These are phyloP conservation scores for Oreocharis arfaki DNA, from an alignment of 2,113 vertebrate species.

Conservation along the genomic window DNA sequence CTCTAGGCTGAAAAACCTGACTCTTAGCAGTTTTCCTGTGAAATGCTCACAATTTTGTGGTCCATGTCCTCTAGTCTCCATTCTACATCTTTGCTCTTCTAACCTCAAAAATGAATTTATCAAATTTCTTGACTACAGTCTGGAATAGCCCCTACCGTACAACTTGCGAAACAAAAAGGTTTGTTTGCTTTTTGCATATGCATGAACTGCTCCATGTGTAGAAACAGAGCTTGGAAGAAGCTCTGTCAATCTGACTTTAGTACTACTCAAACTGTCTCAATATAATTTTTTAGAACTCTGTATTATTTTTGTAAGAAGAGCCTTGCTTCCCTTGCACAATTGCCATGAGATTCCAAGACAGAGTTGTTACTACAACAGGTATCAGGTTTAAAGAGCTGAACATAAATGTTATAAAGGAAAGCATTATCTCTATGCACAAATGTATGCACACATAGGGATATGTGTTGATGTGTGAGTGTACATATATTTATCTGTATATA, in stretches of 20 bases:
- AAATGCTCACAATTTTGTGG: not conserved
- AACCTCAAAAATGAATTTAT: not conserved
- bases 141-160: not conserved
- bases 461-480: not conserved
- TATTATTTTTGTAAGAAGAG: not conserved
- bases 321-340: not conserved
- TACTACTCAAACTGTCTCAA: not conserved
- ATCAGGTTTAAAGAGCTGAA: not conserved
- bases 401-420: not conserved
- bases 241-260: conserved; percentile 7
- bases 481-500: not conserved
- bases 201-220: not conserved
- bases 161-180: not conserved
- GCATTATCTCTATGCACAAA: not conserved
- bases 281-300: not conserved
- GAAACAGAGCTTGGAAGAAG: not conserved
- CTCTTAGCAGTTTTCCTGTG: not conserved
- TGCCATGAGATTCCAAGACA: not conserved
- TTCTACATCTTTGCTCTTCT: not conserved
- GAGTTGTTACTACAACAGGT: not conserved
- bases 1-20: not conserved
- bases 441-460: not conserved
- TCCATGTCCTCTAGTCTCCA: not conserved
- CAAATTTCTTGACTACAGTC: not conserved
- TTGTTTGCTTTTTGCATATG: conserved; percentile 10